Evolutionary conservation across 1,140 invertebrate species (phyloP).

Genomic region (Battus philenor): DNA sequence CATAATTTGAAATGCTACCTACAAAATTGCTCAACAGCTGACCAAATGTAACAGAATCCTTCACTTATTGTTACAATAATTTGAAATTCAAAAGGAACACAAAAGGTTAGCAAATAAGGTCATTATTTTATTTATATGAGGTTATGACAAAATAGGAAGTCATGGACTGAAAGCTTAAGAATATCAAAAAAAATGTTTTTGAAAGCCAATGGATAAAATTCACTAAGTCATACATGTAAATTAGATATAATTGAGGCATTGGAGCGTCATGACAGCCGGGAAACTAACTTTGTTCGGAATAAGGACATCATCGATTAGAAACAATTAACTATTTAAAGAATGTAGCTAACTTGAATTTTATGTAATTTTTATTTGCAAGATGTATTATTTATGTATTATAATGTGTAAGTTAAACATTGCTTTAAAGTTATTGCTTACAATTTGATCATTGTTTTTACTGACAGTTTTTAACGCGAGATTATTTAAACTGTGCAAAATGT

Average conservation of each 20-base stretch:
- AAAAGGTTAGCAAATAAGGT: not conserved
- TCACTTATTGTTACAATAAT: too few species aligned
- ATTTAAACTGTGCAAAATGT: constrained; percentile 53
- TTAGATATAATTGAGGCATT: constrained; percentile 29
- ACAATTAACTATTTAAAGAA: constrained; percentile 66
- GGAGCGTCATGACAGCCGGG: constrained; percentile 43
- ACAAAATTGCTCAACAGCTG: constrained; percentile 1
- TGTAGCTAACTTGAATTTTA: constrained; percentile 72
- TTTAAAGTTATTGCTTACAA: constrained; percentile 69
- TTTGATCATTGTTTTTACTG: constrained; percentile 64
- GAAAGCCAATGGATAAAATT: constrained; percentile 14
- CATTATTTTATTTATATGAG: constrained; percentile 22
- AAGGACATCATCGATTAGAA: constrained; percentile 52
- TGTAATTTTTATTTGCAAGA: constrained; percentile 71
- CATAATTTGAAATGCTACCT: not conserved
- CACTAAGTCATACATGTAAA: constrained; percentile 38
- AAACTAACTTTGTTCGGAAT: constrained; percentile 28
- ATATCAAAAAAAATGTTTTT: constrained; percentile 21
- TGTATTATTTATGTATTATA: constrained; percentile 75
- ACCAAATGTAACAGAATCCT: not conserved
- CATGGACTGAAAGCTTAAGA: constrained; percentile 49
- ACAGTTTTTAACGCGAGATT: constrained; percentile 57
- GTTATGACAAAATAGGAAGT: constrained; percentile 36
- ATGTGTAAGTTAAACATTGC: constrained; percentile 72
- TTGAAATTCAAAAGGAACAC: not conserved